These are phyloP conservation scores for Neostethus bicornis DNA, from an alignment of 2,797 vertebrate species.

Conservation along the genomic window DNA sequence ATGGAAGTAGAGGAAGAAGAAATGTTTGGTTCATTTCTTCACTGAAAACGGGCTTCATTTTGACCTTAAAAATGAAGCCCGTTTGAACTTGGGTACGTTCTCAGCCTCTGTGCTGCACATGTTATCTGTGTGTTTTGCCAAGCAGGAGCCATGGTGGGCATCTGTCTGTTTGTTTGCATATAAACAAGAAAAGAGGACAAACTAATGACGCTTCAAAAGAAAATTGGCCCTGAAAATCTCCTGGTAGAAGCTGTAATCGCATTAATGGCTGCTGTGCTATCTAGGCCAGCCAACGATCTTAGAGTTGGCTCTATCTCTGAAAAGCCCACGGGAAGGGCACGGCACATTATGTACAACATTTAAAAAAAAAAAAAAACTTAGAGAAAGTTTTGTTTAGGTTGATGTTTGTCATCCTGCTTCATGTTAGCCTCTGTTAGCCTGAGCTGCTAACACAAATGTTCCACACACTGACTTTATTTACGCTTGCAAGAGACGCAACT, in stretches of 20 bases:
- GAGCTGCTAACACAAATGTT: too few species aligned
- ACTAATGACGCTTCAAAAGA: constrained; percentile 64
- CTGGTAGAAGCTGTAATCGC: constrained; percentile 75
- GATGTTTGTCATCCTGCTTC: constrained; percentile 18
- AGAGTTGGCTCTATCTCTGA: constrained; percentile 47
- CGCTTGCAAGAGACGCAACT: too few species aligned
- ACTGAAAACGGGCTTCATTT: too few species aligned
- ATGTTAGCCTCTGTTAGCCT: too few species aligned
- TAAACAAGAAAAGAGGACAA: constrained; percentile 54
- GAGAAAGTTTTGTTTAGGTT: constrained; percentile 45
- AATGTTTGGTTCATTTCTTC: too few species aligned
- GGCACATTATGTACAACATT: constrained; percentile 44
- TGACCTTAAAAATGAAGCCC: too few species aligned
- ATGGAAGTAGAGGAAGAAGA: too few species aligned
- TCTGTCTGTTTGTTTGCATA: constrained; percentile 45
- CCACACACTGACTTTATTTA: too few species aligned
- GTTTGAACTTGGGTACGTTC: too few species aligned
- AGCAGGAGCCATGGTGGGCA: too few species aligned
- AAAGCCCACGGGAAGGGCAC: constrained; percentile 42
- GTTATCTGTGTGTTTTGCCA: constrained; percentile 4
- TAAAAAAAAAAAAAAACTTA: constrained; percentile 53
- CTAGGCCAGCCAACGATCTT: constrained; percentile 59
- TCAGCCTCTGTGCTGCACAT: not conserved
- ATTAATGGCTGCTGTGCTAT: constrained; percentile 68
- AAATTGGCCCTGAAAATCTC: constrained; percentile 69